Conservation (phyloP, 2,888 invertebrate species). For the Dorcus hopei region DNA sequence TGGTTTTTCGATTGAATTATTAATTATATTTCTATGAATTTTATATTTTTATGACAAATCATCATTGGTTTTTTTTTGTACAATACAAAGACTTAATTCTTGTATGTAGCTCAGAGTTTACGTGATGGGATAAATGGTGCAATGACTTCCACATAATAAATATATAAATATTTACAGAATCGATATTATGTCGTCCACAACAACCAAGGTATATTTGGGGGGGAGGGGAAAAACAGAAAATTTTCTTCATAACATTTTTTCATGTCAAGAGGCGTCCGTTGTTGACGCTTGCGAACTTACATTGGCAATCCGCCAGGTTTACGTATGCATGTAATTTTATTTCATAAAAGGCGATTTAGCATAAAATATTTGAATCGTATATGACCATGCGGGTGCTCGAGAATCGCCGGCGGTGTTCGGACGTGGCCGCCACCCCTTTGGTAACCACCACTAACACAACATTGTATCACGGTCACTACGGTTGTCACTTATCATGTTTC, state of each 20-base stretch:
- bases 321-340: not conserved
- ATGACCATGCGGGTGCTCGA: conserved; percentile 36
- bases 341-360: not conserved
- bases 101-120: not conserved
- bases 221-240: no score
- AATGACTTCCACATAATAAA: conserved; percentile 28
- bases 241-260: no score
- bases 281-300: no score
- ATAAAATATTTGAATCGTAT: conserved; percentile 3
- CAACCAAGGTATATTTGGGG: no score
- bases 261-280: no score
- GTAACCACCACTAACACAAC: conserved; percentile 33
- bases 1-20: no score
- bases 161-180: conserved; percentile 36
- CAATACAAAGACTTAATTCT: not conserved
- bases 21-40: no score
- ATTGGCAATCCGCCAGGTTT: no score
- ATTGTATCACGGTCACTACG: conserved; percentile 39
- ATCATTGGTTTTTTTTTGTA: not conserved
- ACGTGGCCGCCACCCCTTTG: conserved; percentile 34
- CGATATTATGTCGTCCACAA: conserved; percentile 24
- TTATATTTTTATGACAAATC: not conserved
- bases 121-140: conserved; percentile 20
- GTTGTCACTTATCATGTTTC: conserved; percentile 38
- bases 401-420: conserved; percentile 28